Percentiles rank a stretch among this genome's conserved stretches.
Conservation (phyloP, 2,113 vertebrate genomes). For the Proteles cristata region DNA sequence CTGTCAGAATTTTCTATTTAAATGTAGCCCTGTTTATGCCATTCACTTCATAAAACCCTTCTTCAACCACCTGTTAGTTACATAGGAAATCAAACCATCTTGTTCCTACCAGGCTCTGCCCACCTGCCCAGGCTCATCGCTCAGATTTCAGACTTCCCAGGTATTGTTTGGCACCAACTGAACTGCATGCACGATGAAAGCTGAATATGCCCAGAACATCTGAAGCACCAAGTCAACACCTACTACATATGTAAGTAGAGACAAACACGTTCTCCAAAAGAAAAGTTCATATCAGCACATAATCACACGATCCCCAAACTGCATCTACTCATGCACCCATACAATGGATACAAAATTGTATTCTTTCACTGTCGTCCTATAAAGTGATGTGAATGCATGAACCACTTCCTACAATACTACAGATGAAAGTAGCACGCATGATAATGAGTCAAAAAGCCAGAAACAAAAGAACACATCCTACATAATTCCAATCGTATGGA, state of each 20-base stretch:
- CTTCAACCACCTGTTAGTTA: neutral
- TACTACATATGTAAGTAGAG: neutral
- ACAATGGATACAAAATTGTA: neutral
- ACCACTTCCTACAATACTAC: neutral
- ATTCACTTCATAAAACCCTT: neutral
- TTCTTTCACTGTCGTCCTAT: neutral
- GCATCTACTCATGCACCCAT: neutral
- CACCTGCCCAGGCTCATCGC: neutral
- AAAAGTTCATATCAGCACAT: neutral
- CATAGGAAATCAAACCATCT: neutral
- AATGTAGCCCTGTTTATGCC: neutral
- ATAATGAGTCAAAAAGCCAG: neutral
- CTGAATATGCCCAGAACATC: neutral
- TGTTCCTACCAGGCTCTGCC: neutral
- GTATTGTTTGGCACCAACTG: neutral
- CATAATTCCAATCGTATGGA: neutral
- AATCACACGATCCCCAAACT: neutral
- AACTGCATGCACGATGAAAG: neutral
- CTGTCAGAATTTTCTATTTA: neutral
- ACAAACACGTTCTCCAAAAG: neutral
- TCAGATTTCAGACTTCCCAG: neutral
- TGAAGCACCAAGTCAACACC: neutral
- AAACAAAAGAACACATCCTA: neutral
- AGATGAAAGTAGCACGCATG: neutral
- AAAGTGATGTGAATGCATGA: neutral